Conservation (phyloP, 2,797 vertebrate genomes). For the Intellagama lesueurii region DNA sequence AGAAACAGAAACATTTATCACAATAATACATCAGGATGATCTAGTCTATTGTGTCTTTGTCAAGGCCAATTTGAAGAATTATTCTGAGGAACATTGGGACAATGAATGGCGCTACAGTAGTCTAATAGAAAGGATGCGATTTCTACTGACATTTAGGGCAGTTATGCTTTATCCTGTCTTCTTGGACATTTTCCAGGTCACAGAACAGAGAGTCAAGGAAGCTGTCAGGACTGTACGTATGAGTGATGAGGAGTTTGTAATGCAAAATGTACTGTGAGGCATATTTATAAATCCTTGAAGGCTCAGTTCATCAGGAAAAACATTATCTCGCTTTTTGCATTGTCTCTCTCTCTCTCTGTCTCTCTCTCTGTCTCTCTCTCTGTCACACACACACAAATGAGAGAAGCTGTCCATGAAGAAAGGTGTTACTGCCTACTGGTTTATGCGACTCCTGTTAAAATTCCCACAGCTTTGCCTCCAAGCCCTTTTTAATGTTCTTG, state of each 20-base stretch:
- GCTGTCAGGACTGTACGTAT: neutral
- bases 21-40: slow-evolving; percentile 16
- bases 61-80: slow-evolving; percentile 27
- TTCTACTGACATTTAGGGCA: slow-evolving; percentile 33
- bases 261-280: neutral
- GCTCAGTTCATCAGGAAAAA: neutral
- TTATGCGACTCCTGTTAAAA: neutral
- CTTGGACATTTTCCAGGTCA: slow-evolving; percentile 37
- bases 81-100: neutral
- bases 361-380: no score
- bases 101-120: slow-evolving; percentile 29
- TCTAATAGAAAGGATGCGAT: slow-evolving; percentile 27
- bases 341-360: no score
- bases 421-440: neutral
- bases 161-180: slow-evolving; percentile 16
- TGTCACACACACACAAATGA: neutral
- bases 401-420: neutral
- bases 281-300: neutral
- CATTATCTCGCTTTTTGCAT: no score
- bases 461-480: neutral
- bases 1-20: neutral
- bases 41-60: neutral
- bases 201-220: slow-evolving; percentile 14
- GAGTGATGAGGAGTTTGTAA: slow-evolving; percentile 15
- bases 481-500: neutral